Conservation (phyloP, 2,888 invertebrate species). For the Chrysotoxum bicinctum region DNA sequence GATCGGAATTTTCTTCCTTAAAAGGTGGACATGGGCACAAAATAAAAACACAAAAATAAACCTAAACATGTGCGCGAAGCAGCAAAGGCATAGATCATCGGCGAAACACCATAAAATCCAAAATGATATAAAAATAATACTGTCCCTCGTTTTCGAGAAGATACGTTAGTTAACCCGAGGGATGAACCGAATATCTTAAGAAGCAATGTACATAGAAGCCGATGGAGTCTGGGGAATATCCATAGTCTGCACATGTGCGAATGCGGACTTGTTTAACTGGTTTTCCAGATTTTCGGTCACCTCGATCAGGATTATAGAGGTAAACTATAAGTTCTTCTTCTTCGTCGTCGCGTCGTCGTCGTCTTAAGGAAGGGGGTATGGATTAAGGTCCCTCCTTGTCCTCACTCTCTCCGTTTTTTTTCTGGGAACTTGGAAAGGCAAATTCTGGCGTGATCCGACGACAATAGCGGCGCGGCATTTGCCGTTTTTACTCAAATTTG, state of each 20-base stretch:
- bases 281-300: conserved; percentile 53
- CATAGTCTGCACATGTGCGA: conserved; percentile 63
- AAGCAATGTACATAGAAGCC: conserved; percentile 2
- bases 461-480: conserved; percentile 34
- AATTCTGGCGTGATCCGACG: conserved; percentile 54
- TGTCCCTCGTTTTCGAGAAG: neutral
- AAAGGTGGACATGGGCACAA: conserved; percentile 24
- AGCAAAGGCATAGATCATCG: conserved; percentile 29
- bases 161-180: conserved; percentile 32
- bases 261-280: conserved; percentile 67
- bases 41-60: neutral
- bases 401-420: conserved; percentile 6
- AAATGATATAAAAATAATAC: conserved; percentile 12
- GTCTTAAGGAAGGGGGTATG: conserved; percentile 17
- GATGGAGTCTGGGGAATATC: conserved; percentile 5
- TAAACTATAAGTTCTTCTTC: conserved; percentile 33
- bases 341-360: neutral
- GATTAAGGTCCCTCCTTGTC: conserved; percentile 12
- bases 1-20: conserved; percentile 40
- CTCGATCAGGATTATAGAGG: conserved; percentile 49
- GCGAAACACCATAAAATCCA: conserved; percentile 9
- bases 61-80: conserved; percentile 19
- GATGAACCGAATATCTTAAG: conserved; percentile 34
- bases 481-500: conserved; percentile 43
- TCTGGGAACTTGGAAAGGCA: conserved; percentile 23